phyloP scores from a whole-genome alignment of 2,113 vertebrate species.

The Cisticola juncidis region DNA sequence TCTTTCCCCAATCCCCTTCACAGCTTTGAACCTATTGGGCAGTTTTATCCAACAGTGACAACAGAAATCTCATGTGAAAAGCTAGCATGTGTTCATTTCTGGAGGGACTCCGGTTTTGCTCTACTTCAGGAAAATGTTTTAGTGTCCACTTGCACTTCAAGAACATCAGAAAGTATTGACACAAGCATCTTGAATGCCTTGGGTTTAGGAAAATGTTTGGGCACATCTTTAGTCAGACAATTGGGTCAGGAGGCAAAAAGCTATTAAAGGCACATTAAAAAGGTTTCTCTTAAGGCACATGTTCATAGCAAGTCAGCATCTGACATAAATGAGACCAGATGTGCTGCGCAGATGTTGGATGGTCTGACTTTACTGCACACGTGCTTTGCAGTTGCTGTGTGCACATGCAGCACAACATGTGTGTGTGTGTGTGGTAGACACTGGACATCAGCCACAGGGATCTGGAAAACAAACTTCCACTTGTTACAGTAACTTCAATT shows the following conservation, averaged over 20 bases:
- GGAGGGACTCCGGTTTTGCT: background rate
- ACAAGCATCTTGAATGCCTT: background rate
- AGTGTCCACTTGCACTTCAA: background rate
- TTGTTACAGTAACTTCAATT: background rate
- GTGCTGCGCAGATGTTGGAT: background rate
- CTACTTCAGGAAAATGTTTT: background rate
- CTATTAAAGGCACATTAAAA: background rate
- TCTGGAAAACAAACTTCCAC: slow-evolving; percentile 5
- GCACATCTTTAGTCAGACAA: background rate
- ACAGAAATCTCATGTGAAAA: background rate
- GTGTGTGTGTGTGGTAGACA: background rate
- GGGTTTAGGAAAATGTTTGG: background rate
- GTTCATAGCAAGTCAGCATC: background rate
- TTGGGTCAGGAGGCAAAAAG: background rate
- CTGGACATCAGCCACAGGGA: background rate
- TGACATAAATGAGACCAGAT: background rate
- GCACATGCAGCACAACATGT: background rate
- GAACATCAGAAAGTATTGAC: background rate
- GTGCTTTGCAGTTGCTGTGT: background rate
- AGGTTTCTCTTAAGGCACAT: background rate
- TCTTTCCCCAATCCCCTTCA: background rate
- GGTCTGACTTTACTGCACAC: background rate
- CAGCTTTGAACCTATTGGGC: background rate
- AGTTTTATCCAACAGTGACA: background rate
- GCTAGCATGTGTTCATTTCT: background rate